These are phyloP conservation scores for Bombycilla garrulus DNA, from an alignment of 2,113 vertebrate genomes.

Conservation along the genomic window DNA sequence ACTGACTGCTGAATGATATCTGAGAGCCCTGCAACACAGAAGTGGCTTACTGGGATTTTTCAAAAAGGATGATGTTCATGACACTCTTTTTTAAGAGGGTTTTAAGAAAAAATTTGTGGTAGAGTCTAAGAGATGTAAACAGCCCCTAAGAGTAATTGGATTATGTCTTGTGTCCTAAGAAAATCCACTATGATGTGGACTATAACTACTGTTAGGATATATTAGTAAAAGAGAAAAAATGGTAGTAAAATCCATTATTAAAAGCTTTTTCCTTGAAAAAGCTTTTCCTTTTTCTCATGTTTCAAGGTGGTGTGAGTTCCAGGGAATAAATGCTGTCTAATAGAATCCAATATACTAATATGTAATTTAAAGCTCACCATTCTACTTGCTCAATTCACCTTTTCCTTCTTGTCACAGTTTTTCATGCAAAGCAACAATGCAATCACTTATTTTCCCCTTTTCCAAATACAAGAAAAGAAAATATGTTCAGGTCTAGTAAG, in stretches of 20 bases:
- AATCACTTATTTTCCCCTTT: neutral
- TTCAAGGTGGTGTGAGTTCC: neutral
- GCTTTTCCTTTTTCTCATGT: no score
- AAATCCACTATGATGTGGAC: neutral
- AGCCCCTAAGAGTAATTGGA: neutral
- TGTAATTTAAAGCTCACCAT: neutral
- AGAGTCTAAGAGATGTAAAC: neutral
- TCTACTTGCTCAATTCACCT: neutral
- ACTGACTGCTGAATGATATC: rapidly evolving
- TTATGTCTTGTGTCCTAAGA: neutral
- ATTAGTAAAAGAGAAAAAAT: neutral
- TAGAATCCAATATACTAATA: neutral
- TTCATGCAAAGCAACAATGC: neutral
- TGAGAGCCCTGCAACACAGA: neutral
- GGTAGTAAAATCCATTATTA: neutral
- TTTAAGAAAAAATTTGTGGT: neutral
- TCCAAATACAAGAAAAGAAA: neutral
- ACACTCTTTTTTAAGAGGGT: neutral
- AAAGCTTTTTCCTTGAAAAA: neutral
- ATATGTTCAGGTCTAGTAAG: neutral
- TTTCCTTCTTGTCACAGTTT: neutral
- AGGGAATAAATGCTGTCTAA: neutral
- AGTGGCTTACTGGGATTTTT: neutral
- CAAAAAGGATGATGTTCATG: rapidly evolving
- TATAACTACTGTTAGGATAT: neutral